phyloP scores from a whole-genome alignment of 2,113 vertebrate species.

The Lota lota region DNA sequence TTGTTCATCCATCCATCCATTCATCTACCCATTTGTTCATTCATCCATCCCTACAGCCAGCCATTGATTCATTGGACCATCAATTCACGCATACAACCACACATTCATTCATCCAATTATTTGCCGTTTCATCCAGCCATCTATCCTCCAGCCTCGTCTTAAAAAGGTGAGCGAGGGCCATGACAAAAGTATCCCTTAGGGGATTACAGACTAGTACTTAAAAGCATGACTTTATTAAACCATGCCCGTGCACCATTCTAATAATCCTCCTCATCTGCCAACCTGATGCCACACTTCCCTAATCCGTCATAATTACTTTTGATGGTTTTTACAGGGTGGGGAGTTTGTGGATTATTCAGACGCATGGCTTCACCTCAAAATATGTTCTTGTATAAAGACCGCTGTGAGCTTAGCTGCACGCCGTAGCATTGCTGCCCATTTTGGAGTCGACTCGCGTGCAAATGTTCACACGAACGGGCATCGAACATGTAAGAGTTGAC shows the following conservation, averaged over 20 bases:
- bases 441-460: neutral
- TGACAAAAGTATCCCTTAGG: constrained; percentile 22
- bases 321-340: constrained; percentile 28
- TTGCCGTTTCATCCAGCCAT: neutral
- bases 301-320: constrained; percentile 32
- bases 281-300: constrained; percentile 22
- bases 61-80: too few relatives aligned
- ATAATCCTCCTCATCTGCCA: neutral
- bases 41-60: neutral
- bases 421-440: neutral
- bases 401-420: constrained; percentile 15
- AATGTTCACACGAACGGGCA: too few relatives aligned
- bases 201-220: constrained; percentile 30
- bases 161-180: constrained; percentile 14
- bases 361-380: constrained; percentile 23
- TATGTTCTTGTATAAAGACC: constrained; percentile 57
- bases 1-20: neutral
- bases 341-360: constrained; percentile 58
- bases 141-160: neutral
- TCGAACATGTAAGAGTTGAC: constrained; percentile 58
- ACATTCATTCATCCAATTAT: too few relatives aligned
- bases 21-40: neutral
- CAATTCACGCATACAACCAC: too few relatives aligned
- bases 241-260: neutral
- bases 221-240: constrained; percentile 39